These are phyloP conservation scores for Plectropomus leopardus DNA, from an alignment of 2,113 vertebrate genomes.

Conservation along the genomic window DNA sequence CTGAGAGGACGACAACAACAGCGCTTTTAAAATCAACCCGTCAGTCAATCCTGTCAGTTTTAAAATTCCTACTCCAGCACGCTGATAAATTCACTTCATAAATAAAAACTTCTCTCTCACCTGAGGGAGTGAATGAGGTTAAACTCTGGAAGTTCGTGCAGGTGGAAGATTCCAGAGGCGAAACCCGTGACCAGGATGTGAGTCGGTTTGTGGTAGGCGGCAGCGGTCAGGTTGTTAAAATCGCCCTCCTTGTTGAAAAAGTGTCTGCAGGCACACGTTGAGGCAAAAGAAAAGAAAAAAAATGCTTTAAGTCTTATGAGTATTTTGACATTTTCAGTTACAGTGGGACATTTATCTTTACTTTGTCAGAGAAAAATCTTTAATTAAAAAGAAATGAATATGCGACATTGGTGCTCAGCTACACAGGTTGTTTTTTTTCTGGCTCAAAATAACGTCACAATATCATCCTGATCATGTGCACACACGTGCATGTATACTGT, in stretches of 20 bases:
- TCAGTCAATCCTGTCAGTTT: background rate
- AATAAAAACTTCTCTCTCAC: conserved; percentile 74
- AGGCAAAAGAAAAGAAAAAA: background rate
- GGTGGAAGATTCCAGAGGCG: conserved; percentile 94
- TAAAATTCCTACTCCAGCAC: background rate
- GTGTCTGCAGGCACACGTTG: conserved; percentile 83
- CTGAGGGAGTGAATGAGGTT: conserved; percentile 97
- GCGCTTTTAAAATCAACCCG: background rate
- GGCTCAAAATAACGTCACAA: too few relatives aligned
- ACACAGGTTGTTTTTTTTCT: too few relatives aligned
- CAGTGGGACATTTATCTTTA: too few relatives aligned
- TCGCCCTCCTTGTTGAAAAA: conserved; percentile 97
- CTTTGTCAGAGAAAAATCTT: background rate
- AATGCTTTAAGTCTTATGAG: background rate
- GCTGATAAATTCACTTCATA: background rate
- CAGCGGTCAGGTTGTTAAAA: conserved; percentile 91
- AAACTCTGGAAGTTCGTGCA: conserved; percentile 96
- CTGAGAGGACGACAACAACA: conserved; percentile 72
- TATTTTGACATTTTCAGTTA: too few relatives aligned
- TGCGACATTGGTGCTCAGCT: too few relatives aligned
- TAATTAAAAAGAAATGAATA: too few relatives aligned
- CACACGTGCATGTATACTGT: too few relatives aligned
- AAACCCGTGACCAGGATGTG: conserved; percentile 95
- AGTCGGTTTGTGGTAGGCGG: conserved; percentile 90
- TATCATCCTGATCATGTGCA: too few relatives aligned